Conservation (phyloP, 2,797 vertebrate species). For the Siniperca undulata region DNA sequence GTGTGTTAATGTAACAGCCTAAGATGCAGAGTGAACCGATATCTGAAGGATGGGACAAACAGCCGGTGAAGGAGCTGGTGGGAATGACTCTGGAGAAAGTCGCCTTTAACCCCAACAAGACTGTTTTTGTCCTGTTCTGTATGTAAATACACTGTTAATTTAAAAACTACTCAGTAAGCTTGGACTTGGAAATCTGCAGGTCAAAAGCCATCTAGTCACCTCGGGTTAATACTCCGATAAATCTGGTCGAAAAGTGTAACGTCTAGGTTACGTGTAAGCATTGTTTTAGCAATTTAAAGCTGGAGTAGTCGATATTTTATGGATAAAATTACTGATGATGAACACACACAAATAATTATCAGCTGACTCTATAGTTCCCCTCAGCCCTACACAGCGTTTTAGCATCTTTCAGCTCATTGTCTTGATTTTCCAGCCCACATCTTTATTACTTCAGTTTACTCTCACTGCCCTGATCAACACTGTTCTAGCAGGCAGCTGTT, state of each 20-base stretch:
- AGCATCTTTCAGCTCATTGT: not conserved
- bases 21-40: slow-evolving; percentile 90
- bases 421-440: not conserved
- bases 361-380: not conserved
- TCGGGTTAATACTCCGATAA: not conserved
- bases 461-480: not conserved
- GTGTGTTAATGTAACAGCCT: slow-evolving; percentile 72
- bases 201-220: not conserved
- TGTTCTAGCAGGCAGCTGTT: not conserved
- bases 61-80: slow-evolving; percentile 91
- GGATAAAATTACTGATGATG: not conserved
- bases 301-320: not conserved
- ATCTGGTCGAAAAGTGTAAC: not conserved
- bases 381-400: not conserved
- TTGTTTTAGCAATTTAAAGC: not conserved
- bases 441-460: not conserved
- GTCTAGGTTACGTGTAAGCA: not conserved
- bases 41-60: slow-evolving; percentile 89
- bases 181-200: not conserved
- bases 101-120: slow-evolving; percentile 88
- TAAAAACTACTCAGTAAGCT: not conserved
- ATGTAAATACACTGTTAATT: slow-evolving; percentile 72
- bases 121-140: slow-evolving; percentile 94
- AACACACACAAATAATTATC: not conserved
- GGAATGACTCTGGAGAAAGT: slow-evolving; percentile 91